Percentiles rank a stretch among this genome's conserved stretches.
Conservation (phyloP, 2,888 invertebrate species). For the Ischnura elegans region DNA sequence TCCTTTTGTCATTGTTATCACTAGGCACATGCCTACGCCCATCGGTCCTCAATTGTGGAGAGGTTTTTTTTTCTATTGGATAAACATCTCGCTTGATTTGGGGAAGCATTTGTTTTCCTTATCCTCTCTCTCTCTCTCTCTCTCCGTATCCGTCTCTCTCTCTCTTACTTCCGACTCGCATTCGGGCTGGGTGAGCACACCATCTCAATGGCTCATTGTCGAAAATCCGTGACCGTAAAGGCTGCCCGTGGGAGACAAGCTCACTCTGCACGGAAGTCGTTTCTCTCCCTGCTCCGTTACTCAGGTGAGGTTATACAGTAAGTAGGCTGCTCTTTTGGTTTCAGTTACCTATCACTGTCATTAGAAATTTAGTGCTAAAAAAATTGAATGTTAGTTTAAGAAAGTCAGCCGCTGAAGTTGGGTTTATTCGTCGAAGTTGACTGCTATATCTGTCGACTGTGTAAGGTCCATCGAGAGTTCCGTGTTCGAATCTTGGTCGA, state of each 20-base stretch:
- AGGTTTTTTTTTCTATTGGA: background rate
- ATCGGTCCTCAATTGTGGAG: background rate
- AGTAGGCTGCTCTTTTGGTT: background rate
- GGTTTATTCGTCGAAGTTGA: too few relatives aligned
- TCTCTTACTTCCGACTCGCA: background rate
- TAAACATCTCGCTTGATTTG: slow-evolving; percentile 16
- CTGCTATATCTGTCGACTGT: too few relatives aligned
- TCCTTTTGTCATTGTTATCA: background rate
- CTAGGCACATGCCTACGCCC: background rate
- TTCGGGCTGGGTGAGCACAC: background rate
- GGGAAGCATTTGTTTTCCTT: background rate
- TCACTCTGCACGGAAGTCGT: slow-evolving; percentile 19
- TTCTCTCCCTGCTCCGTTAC: background rate
- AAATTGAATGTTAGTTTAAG: too few relatives aligned
- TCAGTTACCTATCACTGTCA: too few relatives aligned
- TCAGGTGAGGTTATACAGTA: background rate
- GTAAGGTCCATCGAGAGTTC: too few relatives aligned
- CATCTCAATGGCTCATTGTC: slow-evolving; percentile 18
- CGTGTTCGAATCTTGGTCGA: too few relatives aligned
- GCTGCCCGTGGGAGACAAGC: background rate
- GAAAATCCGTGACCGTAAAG: background rate
- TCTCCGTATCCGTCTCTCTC: too few relatives aligned
- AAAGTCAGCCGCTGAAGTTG: too few relatives aligned
- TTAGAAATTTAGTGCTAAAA: too few relatives aligned
- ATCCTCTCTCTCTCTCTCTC: too few relatives aligned